Evolutionary conservation across 1,140 invertebrate genomes (phyloP), one percentile per base, ranked within the genome.

Genomic region (Diprion similis): DNA sequence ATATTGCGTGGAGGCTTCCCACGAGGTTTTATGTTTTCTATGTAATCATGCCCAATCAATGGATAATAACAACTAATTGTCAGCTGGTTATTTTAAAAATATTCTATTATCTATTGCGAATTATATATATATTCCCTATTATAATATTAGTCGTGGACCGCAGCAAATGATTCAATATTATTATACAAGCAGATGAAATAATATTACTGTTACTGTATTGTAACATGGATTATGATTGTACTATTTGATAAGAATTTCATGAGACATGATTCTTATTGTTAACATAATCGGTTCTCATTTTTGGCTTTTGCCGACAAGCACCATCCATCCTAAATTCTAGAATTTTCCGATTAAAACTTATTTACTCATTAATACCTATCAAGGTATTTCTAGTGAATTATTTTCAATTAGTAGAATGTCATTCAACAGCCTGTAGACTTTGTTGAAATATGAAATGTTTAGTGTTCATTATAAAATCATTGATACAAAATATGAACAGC

Each of bases 261-360:
- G 71, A 81, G 76, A 74, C 76, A 78, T 72, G 66, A 79, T 80
- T 79, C 72, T 82, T 80, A 84, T 78, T 84, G 82, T 84, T 84
- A 80, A 80, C 79, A 51, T 51, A 72, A 70, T 78, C 73, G 81
- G 73, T 79, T 79, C 75, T 79, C 80, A 76, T 77, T 72, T 78
- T 76, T 78, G n/a, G 51, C 51, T 15, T 59, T 17, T 17, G 51
- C 51, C 51, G 11, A 15, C n/a, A 17, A 59, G 51, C 51, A 59
- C 51, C n/a, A 59, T 59, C 51, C 51, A 59, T 59, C 51, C 51
- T 59, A 4, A 15, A 15, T 59, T 59, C n/a, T 59, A 17, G 11
- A 59, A 59, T 59, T 59, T 59, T 13, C 51, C n/a, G 4, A 59
- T 59, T 17, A 17, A 59, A 11, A 59, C n/a, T 17, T 59, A 59